Evolutionary conservation across 2,797 vertebrate genomes (phyloP), one percentile per base, ranked within the genome.

Genomic region (Anolis apletophallus): DNA sequence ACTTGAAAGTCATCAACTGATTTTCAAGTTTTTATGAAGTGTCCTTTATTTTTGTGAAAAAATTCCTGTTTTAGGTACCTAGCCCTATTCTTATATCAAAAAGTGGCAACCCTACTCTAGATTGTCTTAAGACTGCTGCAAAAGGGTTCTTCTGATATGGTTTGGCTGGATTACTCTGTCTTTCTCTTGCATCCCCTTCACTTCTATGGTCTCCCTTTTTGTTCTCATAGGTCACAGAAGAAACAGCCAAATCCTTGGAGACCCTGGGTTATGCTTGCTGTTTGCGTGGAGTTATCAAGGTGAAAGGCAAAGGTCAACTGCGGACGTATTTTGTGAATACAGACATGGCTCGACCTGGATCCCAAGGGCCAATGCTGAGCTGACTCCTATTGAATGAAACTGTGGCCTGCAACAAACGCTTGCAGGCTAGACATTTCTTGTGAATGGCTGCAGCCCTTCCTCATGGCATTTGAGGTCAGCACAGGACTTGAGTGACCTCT

Each of bases 221-320:
- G 8, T 76, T 59, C 81, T 83, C 71, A 16, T 94, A 99, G 98
- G 97, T 98, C 81, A 98, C 98, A 0, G 97, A 97, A 88, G 98
- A 99, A 92, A 98, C 97, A 0, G 95, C 97, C 1, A 85, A 93
- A 86, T 95, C 97, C 26, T 95, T 97, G 10, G 93, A 97, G 91
- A 97, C 94, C 3, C 85, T 98, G 17, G 98, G 98, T 4, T 98
- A 97, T 68, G 86, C 88, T 0, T 95, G 97, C 92, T 97, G 97
- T 4, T 96, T 95, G 75, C 94, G 98, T 82, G 98, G 98, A 14
- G 87, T 96, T 2, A 93, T 98, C 93, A 97, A 96, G 17, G 98
- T 98, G 57, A 98, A 98, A 90, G 98, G 98, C 83, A 98, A 98
- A 96, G 98, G 98, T 26, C 94, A 98, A 64, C 97, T 98, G 59